Evolutionary conservation across 2,797 vertebrate species (phyloP).

Genomic region (Psittacula derbiana): DNA sequence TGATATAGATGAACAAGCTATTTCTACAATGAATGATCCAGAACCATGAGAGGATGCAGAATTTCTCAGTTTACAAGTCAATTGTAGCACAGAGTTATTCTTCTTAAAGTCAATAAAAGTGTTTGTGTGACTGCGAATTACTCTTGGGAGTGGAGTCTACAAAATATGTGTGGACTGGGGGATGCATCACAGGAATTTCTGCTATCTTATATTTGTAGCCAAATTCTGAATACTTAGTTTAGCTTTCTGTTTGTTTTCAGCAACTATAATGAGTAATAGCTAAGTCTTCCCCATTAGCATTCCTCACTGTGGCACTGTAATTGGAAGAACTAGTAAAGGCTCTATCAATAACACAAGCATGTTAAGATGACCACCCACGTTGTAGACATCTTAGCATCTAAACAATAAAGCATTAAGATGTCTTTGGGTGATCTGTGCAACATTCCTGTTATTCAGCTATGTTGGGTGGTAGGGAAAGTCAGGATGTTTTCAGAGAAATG

Average conservation of each 20-base stretch:
- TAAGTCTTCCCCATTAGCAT: not conserved
- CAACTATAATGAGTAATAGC: not conserved
- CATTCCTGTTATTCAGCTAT: not conserved
- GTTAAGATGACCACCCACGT: not conserved
- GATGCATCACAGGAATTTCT: not conserved
- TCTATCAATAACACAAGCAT: not conserved
- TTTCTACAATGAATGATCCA: not conserved
- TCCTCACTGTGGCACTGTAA: not conserved
- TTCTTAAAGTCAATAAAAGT: not conserved
- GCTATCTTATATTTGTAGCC: not conserved
- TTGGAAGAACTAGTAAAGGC: not conserved
- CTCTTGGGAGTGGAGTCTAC: not conserved
- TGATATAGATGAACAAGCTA: not conserved
- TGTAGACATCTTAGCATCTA: not conserved
- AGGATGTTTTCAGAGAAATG: not conserved
- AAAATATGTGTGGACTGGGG: not conserved
- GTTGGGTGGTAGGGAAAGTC: not conserved
- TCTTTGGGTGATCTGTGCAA: not conserved
- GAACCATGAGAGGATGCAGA: not conserved
- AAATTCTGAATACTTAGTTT: not conserved
- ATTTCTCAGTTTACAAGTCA: not conserved
- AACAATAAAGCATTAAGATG: not conserved
- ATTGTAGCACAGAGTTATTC: not conserved
- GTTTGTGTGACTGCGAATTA: not conserved
- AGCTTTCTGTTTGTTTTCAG: not conserved